Evolutionary conservation across 2,888 invertebrate species (phyloP).

Genomic region (Eueremaeus valkanovi): DNA sequence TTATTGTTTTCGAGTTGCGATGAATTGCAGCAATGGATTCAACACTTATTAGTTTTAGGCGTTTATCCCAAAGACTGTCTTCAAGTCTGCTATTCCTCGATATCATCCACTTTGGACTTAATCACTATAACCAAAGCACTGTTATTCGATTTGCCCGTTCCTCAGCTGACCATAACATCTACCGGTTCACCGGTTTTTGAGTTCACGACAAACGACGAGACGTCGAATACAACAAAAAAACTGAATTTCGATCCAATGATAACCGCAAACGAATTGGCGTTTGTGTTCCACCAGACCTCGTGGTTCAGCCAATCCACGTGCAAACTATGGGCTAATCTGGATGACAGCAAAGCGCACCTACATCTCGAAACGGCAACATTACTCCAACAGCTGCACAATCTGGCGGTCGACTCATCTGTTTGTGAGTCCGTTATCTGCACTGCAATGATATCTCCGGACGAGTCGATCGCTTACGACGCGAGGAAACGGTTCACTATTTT

Average conservation of each 20-base stretch:
- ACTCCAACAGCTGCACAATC: slow-evolving; percentile 72
- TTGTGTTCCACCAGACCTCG: slow-evolving; percentile 37
- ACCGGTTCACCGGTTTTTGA: slow-evolving; percentile 38
- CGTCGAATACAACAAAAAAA: background rate
- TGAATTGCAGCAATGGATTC: slow-evolving; percentile 28
- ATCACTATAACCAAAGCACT: slow-evolving; percentile 32
- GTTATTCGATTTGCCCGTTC: slow-evolving; percentile 33
- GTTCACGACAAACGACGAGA: slow-evolving; percentile 27
- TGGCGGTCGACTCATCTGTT: slow-evolving; percentile 59
- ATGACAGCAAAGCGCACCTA: slow-evolving; percentile 58
- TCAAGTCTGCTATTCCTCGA: slow-evolving; percentile 34
- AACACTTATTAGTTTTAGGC: slow-evolving; percentile 4
- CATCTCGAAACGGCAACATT: slow-evolving; percentile 65
- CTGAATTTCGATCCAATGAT: slow-evolving; percentile 39
- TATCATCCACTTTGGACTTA: slow-evolving; percentile 35
- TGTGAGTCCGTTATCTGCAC: slow-evolving; percentile 67
- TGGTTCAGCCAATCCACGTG: slow-evolving; percentile 53
- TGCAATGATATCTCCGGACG: slow-evolving; percentile 51
- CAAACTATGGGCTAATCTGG: slow-evolving; percentile 68
- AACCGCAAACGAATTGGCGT: slow-evolving; percentile 31
- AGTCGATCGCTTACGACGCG: slow-evolving; percentile 55
- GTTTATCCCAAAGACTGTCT: slow-evolving; percentile 26
- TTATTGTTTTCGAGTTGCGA: slow-evolving; percentile 22
- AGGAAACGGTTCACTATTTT: slow-evolving; percentile 64
- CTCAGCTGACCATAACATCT: background rate